phyloP scores from a whole-genome alignment of 2,113 vertebrate genomes.

The Erinaceus europaeus region DNA sequence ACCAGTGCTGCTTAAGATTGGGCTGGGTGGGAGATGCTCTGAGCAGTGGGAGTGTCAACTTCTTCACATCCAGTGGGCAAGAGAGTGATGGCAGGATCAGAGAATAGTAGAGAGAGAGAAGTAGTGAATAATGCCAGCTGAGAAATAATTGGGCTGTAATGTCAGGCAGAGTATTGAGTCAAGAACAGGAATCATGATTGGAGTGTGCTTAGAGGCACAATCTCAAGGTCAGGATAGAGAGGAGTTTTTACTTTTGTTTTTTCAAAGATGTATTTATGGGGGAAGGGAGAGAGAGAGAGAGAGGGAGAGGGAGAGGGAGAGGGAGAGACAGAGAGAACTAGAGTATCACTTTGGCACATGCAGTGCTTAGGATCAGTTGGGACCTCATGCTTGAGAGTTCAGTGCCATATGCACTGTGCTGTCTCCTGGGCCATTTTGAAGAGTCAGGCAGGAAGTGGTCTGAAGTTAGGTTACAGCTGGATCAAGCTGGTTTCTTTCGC shows the following conservation, averaged over 20 bases:
- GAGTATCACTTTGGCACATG: no score
- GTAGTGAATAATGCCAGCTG: not conserved
- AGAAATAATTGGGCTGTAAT: not conserved
- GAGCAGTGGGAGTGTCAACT: not conserved
- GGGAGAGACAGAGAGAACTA: no score
- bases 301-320: no score
- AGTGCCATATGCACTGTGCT: no score
- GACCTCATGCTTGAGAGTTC: no score
- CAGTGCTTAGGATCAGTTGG: no score
- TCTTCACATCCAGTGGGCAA: not conserved
- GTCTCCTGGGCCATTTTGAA: no score
- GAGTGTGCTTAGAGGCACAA: not conserved
- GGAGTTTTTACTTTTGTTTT: no score
- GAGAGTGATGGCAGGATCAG: not conserved
- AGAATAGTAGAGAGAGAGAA: not conserved
- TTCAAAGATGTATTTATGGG: no score
- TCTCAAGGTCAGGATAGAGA: not conserved
- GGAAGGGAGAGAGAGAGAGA: not conserved
- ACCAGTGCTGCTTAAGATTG: not conserved
- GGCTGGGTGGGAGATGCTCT: not conserved
- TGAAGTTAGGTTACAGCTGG: no score
- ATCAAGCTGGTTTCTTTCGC: not conserved
- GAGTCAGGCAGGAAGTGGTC: no score
- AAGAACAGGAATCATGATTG: not conserved
- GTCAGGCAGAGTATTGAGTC: not conserved